phyloP scores from a whole-genome alignment of 1,140 invertebrate genomes.

The Sesamia nonagrioides region DNA sequence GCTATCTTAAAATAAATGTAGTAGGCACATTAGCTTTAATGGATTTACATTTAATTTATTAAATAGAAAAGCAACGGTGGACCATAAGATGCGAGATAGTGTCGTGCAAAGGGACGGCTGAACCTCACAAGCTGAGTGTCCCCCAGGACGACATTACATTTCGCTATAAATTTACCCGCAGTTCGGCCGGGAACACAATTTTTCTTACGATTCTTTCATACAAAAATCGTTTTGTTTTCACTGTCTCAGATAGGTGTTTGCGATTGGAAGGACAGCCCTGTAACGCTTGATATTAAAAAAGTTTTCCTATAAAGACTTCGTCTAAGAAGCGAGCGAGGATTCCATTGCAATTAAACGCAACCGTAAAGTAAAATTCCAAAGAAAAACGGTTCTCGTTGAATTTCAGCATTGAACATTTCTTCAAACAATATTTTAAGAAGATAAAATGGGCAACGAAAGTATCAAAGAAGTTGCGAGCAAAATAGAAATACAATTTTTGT shows the following conservation, averaged over 20 bases:
- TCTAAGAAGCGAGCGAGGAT: constrained; percentile 65
- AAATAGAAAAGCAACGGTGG: constrained; percentile 54
- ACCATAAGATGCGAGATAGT: constrained; percentile 49
- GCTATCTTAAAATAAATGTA: constrained; percentile 22
- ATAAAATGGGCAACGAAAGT: neutral
- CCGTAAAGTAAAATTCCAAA: constrained; percentile 54
- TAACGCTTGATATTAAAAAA: constrained; percentile 84
- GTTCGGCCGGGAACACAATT: constrained; percentile 57
- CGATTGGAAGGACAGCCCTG: constrained; percentile 74
- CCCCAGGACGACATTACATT: constrained; percentile 62
- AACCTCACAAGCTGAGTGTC: constrained; percentile 52
- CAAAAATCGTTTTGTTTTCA: constrained; percentile 72
- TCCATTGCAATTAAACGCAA: constrained; percentile 77
- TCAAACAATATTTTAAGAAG: constrained; percentile 10
- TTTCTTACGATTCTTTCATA: constrained; percentile 67
- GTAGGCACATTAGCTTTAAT: constrained; percentile 26
- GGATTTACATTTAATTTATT: constrained; percentile 55
- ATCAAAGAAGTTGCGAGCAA: neutral
- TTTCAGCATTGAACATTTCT: constrained; percentile 2
- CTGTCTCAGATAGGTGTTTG: constrained; percentile 71
- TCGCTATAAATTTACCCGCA: constrained; percentile 67
- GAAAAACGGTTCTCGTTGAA: constrained; percentile 46
- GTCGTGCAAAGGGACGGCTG: constrained; percentile 46
- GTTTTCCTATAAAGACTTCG: constrained; percentile 78
- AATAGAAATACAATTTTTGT: constrained; percentile 2